Conservation (phyloP, 2,888 invertebrate species). For the Coremacera marginata region DNA sequence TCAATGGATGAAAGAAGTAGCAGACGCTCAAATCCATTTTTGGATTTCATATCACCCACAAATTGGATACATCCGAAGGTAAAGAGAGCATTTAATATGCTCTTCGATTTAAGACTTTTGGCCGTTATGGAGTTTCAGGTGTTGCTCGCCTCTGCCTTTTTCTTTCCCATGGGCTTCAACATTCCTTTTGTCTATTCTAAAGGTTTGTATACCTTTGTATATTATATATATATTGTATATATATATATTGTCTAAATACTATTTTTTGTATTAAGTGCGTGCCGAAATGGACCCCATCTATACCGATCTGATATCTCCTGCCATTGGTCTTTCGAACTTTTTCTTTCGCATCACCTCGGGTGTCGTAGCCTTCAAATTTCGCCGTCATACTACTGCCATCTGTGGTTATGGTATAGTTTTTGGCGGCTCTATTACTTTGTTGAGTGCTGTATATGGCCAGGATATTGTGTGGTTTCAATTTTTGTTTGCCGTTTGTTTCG, state of each 20-base stretch:
- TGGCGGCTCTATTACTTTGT: slow-evolving; percentile 72
- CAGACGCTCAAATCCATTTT: slow-evolving; percentile 2
- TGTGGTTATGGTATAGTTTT: slow-evolving; percentile 65
- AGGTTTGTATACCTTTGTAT: slow-evolving; percentile 44
- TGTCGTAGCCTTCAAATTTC: slow-evolving; percentile 56
- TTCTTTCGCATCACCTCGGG: slow-evolving; percentile 64
- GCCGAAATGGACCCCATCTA: slow-evolving; percentile 44
- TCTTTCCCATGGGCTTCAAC: slow-evolving; percentile 82
- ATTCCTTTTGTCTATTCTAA: slow-evolving; percentile 81
- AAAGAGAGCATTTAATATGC: slow-evolving; percentile 47
- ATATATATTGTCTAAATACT: too few relatives aligned
- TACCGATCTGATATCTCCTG: slow-evolving; percentile 53
- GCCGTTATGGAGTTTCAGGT: slow-evolving; percentile 61
- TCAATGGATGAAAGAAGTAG: neutral
- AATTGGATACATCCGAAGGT: slow-evolving; percentile 52
- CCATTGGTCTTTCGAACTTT: slow-evolving; percentile 82
- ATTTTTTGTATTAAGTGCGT: slow-evolving; percentile 38
- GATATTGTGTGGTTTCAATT: slow-evolving; percentile 58
- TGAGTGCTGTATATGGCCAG: slow-evolving; percentile 74
- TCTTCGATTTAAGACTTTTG: slow-evolving; percentile 59
- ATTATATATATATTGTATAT: neutral
- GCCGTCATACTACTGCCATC: slow-evolving; percentile 52
- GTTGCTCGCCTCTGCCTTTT: slow-evolving; percentile 71
- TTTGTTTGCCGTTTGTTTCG: slow-evolving; percentile 57
- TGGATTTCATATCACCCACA: slow-evolving; percentile 28